Evolutionary conservation across 2,888 invertebrate genomes (phyloP).

Genomic region (Meiosimyza platycephala): DNA sequence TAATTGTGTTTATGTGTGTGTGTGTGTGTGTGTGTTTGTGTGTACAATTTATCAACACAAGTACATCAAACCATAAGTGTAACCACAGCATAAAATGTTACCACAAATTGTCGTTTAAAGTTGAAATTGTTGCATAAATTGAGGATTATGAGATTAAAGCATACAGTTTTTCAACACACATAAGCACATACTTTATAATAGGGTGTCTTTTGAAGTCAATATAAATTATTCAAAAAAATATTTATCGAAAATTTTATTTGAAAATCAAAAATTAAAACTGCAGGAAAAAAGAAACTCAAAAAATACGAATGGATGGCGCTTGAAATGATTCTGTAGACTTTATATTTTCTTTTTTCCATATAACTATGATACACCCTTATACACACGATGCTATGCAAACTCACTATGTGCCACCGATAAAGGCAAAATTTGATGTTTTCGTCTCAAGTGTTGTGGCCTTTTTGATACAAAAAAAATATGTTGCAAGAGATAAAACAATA

Average conservation of each 20-base stretch:
- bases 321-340: too few relatives aligned
- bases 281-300: too few relatives aligned
- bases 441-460: slow-evolving; percentile 6
- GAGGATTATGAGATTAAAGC: slow-evolving; percentile 25
- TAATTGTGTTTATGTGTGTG: slow-evolving; percentile 30
- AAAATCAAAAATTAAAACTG: too few relatives aligned
- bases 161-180: neutral
- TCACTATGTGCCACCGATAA: neutral
- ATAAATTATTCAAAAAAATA: too few relatives aligned
- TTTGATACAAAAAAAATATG: neutral
- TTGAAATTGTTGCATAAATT: slow-evolving; percentile 26
- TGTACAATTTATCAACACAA: neutral
- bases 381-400: neutral
- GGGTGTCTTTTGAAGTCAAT: too few relatives aligned
- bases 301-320: too few relatives aligned
- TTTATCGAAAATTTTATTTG: too few relatives aligned
- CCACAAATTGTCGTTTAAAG: slow-evolving; percentile 57
- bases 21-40: slow-evolving; percentile 28
- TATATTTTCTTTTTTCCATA: too few relatives aligned
- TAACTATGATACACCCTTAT: neutral
- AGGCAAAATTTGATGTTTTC: slow-evolving; percentile 12
- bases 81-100: slow-evolving; percentile 54
- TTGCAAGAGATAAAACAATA: slow-evolving; percentile 6
- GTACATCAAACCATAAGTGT: slow-evolving; percentile 29
- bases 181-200: neutral